Evolutionary conservation across 2,888 invertebrate genomes (phyloP), one percentile per base, ranked within the genome.

Genomic region (Perizoma flavofasciatum): DNA sequence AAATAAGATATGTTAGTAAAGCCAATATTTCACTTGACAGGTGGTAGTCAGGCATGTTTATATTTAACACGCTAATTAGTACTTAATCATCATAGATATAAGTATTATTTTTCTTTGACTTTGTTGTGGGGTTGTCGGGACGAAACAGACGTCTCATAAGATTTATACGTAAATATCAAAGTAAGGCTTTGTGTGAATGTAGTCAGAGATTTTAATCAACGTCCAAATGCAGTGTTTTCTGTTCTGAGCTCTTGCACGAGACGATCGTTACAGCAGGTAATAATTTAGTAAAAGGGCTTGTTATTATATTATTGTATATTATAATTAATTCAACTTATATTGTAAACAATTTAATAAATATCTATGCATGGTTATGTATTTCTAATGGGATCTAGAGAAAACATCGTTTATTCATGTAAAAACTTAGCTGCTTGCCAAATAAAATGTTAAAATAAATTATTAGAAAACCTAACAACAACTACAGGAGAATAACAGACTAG

Each of bases 1-100:
- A 92, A 92, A 92, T 92, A 92, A 92, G 92, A 92, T 91, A 92
- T 92, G 92, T 92, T 92, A 91, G 91, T 92, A 89, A 89, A 88
- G 88, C 83, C 84, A 88, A 89, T 92, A 92, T 90, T 89, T 92
- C 91, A 92, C 92, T 85, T 89, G 91, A 91, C 92, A 92, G 92
- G 92, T 92, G 92, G 92, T 92, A 89, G 85, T 85, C 80, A 83
- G 80, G 76, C 72, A 76, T 68, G 66, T 55, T 50, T 46, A 44
- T 59, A 55, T 63, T 55, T 56, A 55, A 63, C 73, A 73, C 40
- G 61, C 70, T 66, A 81, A 81, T 83, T 78, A 71, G 66, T 67
- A 77, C 82, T 71, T 67, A 81, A 80, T 59, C 1, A 0, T 41
- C 1, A 6, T n/a, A 1, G 9, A 1, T 0, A 65, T 82, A 84